These are phyloP conservation scores for Heliothis subflexa DNA, from an alignment of 1,140 invertebrate genomes.

Conservation along the genomic window DNA sequence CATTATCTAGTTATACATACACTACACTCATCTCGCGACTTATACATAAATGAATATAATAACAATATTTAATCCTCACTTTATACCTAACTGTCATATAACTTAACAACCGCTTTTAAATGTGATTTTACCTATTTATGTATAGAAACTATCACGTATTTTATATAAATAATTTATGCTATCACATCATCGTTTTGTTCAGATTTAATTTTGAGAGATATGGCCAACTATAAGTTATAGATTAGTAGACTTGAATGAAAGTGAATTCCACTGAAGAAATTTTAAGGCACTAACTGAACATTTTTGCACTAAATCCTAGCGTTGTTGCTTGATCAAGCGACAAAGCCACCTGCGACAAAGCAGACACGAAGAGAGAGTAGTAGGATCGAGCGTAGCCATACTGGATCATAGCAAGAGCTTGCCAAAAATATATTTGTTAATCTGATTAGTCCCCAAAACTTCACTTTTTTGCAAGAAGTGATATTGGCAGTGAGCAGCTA, in stretches of 20 bases:
- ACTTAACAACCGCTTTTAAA: not conserved
- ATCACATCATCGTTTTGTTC: too few relatives aligned
- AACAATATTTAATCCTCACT: not conserved
- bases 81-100: not conserved
- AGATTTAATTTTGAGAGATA: too few relatives aligned
- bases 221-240: not conserved
- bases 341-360: constrained; percentile 1
- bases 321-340: not conserved
- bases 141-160: too few relatives aligned
- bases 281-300: not conserved
- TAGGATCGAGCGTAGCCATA: not conserved
- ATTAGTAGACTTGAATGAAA: not conserved
- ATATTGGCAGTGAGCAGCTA: too few relatives aligned
- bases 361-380: not conserved
- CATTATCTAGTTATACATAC: constrained; percentile 48
- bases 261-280: not conserved
- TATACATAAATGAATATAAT: not conserved
- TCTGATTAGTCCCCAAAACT: not conserved
- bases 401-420: not conserved
- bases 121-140: too few relatives aligned
- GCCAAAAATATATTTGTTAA: not conserved
- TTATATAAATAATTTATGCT: too few relatives aligned
- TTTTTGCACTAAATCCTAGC: not conserved
- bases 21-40: constrained; percentile 19
- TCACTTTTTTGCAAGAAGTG: too few relatives aligned